These are phyloP conservation scores for Urocynchramus pylzowi DNA, from an alignment of 2,113 vertebrate species.

Conservation along the genomic window DNA sequence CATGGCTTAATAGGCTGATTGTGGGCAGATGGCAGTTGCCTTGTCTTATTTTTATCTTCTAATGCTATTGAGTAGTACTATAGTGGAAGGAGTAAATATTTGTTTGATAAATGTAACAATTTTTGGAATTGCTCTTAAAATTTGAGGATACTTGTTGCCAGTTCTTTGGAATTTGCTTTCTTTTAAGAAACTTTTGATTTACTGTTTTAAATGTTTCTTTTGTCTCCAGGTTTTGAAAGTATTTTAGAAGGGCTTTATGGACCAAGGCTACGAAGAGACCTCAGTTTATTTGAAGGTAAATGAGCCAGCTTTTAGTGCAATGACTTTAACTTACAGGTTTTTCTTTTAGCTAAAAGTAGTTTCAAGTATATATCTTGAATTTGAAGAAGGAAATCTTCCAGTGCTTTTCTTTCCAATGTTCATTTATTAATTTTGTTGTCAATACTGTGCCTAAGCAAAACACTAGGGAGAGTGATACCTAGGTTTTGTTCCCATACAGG, in stretches of 20 bases:
- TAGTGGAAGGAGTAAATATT: background rate
- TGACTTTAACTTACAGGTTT: background rate
- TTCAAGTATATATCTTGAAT: background rate
- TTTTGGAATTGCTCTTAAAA: background rate
- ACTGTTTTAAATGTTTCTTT: constrained; percentile 52
- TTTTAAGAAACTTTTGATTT: background rate
- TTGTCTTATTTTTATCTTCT: constrained; percentile 41
- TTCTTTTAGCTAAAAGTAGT: background rate
- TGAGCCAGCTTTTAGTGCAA: background rate
- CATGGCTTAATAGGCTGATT: constrained; percentile 54
- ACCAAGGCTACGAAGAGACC: constrained; percentile 93
- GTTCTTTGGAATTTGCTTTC: background rate
- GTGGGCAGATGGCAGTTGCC: constrained; percentile 46
- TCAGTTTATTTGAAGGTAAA: constrained; percentile 98
- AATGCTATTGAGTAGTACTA: background rate
- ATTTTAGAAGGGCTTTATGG: constrained; percentile 99
- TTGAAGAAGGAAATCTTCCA: background rate
- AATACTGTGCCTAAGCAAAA: background rate
- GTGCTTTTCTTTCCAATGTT: background rate
- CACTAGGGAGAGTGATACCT: background rate
- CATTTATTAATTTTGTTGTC: background rate
- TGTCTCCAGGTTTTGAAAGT: constrained; percentile 93
- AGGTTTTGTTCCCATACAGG: background rate
- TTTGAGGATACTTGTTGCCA: background rate
- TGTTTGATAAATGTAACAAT: background rate